phyloP scores from a whole-genome alignment of 2,888 invertebrate genomes.

The Cataglyphis rosenhaueri region DNA sequence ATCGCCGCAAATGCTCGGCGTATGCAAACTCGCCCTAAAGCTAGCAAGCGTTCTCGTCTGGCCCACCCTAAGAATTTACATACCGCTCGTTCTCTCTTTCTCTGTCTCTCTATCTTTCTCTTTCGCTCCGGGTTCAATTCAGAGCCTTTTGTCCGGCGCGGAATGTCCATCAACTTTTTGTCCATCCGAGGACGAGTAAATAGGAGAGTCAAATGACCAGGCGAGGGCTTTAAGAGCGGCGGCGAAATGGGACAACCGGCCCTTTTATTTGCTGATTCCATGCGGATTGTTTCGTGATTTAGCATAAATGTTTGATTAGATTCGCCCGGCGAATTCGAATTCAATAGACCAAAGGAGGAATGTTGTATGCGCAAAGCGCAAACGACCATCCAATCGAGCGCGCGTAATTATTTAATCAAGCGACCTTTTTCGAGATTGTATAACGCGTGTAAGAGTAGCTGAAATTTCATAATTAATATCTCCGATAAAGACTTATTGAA shows the following conservation, averaged over 20 bases:
- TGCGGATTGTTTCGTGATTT: conserved; percentile 86
- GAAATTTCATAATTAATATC: conserved; percentile 11
- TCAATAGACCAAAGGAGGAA: conserved; percentile 51
- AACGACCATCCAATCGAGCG: conserved; percentile 77
- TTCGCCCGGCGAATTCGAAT: conserved; percentile 72
- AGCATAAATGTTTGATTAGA: conserved; percentile 86
- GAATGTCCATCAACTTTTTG: conserved; percentile 86
- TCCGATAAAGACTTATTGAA: conserved; percentile 1
- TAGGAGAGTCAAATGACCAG: conserved; percentile 85
- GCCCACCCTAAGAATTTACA: conserved; percentile 83
- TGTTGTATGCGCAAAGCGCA: conserved; percentile 77
- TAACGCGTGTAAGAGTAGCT: background rate
- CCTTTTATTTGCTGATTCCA: conserved; percentile 86
- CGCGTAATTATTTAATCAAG: conserved; percentile 79
- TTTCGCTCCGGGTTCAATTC: conserved; percentile 72
- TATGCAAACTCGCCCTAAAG: conserved; percentile 83
- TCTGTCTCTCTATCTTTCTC: background rate
- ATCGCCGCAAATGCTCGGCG: conserved; percentile 83
- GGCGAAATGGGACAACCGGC: conserved; percentile 76
- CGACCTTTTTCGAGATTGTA: conserved; percentile 29
- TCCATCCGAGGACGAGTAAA: conserved; percentile 82
- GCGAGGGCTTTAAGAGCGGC: conserved; percentile 82
- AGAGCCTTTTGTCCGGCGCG: conserved; percentile 83
- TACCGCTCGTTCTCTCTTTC: conserved; percentile 72
- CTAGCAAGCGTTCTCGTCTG: conserved; percentile 63